Evolutionary conservation across 2,113 vertebrate species (phyloP).

Genomic region (Columba livia): DNA sequence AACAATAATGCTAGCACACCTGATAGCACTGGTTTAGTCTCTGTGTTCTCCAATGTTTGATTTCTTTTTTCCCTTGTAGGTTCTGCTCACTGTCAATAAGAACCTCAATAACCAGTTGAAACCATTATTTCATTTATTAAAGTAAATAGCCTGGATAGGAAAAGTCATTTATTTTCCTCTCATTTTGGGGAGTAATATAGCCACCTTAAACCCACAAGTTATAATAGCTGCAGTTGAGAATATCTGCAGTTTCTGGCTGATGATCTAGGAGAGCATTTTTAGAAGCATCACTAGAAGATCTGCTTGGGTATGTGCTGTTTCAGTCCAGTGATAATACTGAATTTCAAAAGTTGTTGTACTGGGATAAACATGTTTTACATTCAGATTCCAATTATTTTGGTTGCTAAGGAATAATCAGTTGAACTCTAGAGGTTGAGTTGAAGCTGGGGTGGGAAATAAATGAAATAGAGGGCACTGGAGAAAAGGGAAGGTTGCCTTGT

Average conservation of each 20-base stretch:
- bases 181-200: background rate
- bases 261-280: background rate
- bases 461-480: background rate
- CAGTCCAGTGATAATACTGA: background rate
- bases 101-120: background rate
- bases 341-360: background rate
- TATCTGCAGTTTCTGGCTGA: background rate
- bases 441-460: background rate
- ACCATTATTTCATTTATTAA: background rate
- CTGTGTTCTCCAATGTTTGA: background rate
- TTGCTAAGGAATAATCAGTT: background rate
- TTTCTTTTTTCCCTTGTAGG: background rate
- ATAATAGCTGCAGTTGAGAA: background rate
- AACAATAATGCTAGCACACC: background rate
- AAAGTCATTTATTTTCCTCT: background rate
- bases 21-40: background rate
- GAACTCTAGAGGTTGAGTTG: background rate
- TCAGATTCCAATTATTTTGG: background rate
- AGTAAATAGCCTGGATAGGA: background rate
- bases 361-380: background rate
- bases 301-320: background rate
- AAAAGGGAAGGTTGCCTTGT: background rate
- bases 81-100: background rate
- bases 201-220: background rate
- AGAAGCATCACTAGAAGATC: background rate